Conservation (phyloP, 2,888 invertebrate species). For the Hetaerina titia region DNA sequence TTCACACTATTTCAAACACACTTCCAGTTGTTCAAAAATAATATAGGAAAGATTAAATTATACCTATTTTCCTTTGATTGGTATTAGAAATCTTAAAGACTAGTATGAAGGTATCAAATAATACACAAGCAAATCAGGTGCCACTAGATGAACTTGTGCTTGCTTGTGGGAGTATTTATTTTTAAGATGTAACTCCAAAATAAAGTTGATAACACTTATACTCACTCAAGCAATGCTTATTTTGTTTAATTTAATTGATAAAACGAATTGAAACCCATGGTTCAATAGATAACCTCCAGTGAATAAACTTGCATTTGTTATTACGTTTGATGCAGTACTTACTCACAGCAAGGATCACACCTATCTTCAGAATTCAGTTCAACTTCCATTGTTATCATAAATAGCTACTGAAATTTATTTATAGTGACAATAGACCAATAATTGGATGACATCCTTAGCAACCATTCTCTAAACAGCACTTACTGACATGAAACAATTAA, state of each 20-base stretch:
- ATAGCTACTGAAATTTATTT: background rate
- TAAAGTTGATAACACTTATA: background rate
- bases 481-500: background rate
- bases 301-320: background rate
- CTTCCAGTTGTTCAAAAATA: no score
- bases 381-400: constrained; percentile 18
- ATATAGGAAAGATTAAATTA: no score
- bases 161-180: background rate
- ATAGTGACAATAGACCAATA: background rate
- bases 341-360: constrained; percentile 39
- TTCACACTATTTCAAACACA: no score
- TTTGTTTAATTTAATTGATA: background rate
- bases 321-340: background rate
- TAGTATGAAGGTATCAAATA: no score
- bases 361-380: background rate
- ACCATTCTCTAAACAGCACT: background rate
- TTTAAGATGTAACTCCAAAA: background rate
- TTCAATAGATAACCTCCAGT: background rate
- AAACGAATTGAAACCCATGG: background rate
- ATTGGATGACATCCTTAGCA: background rate
- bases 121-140: no score
- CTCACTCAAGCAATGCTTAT: no score
- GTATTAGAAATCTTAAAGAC: no score
- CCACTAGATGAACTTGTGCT: background rate
- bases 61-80: no score